Evolutionary conservation across 2,888 invertebrate genomes (phyloP).

Genomic region (Leptogaster cylindrica): DNA sequence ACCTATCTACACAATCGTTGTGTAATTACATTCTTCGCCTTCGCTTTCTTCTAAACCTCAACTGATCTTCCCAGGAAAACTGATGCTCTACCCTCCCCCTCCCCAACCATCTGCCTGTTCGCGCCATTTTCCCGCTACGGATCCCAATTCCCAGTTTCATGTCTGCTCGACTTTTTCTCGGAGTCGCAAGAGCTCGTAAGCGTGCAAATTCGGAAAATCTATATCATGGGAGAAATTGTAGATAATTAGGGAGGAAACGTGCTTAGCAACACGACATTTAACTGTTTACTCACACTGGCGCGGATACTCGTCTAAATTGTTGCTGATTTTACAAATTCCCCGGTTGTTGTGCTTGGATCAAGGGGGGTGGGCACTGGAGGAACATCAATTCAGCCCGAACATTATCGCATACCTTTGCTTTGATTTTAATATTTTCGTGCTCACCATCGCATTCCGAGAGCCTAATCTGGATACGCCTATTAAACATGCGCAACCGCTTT

Average conservation of each 20-base stretch:
- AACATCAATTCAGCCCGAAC: too few relatives aligned
- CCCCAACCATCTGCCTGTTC: too few relatives aligned
- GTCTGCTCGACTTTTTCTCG: slow-evolving; percentile 31
- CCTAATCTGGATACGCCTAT: too few relatives aligned
- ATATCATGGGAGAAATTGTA: slow-evolving; percentile 40
- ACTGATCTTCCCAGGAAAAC: slow-evolving; percentile 32
- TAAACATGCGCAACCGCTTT: too few relatives aligned
- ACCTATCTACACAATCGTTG: slow-evolving; percentile 2
- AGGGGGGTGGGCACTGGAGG: too few relatives aligned
- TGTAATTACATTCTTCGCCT: slow-evolving; percentile 35
- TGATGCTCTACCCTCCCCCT: neutral
- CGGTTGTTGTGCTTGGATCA: neutral
- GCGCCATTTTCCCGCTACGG: neutral
- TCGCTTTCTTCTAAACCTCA: slow-evolving; percentile 14
- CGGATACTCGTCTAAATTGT: slow-evolving; percentile 27
- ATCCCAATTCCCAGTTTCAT: slow-evolving; percentile 21
- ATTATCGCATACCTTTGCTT: too few relatives aligned
- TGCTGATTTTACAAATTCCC: slow-evolving; percentile 39
- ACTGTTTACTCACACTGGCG: slow-evolving; percentile 40
- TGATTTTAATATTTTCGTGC: too few relatives aligned
- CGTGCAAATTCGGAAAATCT: slow-evolving; percentile 37
- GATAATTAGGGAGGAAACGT: slow-evolving; percentile 42
- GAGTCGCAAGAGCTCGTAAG: slow-evolving; percentile 23
- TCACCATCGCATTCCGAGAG: too few relatives aligned
- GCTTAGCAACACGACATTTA: slow-evolving; percentile 40